Conservation (phyloP, 2,888 invertebrate genomes). For the Drosophila diplacantha region DNA sequence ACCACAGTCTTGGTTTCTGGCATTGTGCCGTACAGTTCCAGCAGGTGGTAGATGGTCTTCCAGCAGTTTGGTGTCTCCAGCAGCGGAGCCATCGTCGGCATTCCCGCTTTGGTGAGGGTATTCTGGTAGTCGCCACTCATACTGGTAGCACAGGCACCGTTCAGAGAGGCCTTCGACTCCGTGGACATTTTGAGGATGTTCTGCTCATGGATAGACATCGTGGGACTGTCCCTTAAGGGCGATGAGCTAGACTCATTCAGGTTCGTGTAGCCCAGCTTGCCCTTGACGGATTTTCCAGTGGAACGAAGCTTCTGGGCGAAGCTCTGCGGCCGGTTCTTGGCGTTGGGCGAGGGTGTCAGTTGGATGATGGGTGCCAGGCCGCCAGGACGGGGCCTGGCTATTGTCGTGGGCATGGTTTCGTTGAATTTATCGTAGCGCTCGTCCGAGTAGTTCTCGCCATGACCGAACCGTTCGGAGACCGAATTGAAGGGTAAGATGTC, state of each 20-base stretch:
- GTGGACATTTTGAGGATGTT: conserved; percentile 73
- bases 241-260: conserved; percentile 86
- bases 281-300: conserved; percentile 90
- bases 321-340: conserved; percentile 85
- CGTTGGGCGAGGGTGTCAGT: conserved; percentile 77
- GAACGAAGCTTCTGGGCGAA: conserved; percentile 92
- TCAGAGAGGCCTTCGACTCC: conserved; percentile 77
- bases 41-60: conserved; percentile 94
- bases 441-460: conserved; percentile 75
- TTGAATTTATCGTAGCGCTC: conserved; percentile 78
- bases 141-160: conserved; percentile 75
- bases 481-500: conserved; percentile 75
- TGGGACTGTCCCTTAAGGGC: conserved; percentile 82
- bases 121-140: conserved; percentile 75
- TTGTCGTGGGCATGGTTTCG: conserved; percentile 71
- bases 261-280: conserved; percentile 86
- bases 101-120: conserved; percentile 71
- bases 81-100: conserved; percentile 60
- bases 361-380: conserved; percentile 75
- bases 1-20: conserved; percentile 96
- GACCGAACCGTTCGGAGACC: conserved; percentile 74
- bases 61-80: conserved; percentile 87
- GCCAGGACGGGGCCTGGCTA: conserved; percentile 61
- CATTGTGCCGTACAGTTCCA: conserved; percentile 95
- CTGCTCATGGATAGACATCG: conserved; percentile 79